phyloP scores from a whole-genome alignment of 2,888 invertebrate species.

The Alsophila aescularia region DNA sequence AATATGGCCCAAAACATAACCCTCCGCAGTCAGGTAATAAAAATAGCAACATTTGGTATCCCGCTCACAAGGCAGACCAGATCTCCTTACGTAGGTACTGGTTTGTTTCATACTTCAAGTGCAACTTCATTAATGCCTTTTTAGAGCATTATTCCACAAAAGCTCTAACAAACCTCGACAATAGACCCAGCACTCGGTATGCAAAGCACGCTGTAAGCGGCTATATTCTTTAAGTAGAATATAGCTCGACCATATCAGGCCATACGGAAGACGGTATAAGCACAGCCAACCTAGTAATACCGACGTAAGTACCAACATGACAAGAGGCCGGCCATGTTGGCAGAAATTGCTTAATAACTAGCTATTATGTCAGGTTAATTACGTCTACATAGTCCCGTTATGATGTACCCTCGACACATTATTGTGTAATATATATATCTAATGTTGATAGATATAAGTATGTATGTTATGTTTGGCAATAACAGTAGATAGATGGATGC shows the following conservation, averaged over 20 bases:
- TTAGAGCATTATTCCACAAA: slow-evolving; percentile 16
- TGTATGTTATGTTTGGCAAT: not conserved
- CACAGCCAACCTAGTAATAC: slow-evolving; percentile 5
- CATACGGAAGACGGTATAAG: slow-evolving; percentile 23
- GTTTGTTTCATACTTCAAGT: too few relatives aligned
- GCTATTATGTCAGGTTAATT: slow-evolving; percentile 75
- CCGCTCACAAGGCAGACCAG: too few relatives aligned
- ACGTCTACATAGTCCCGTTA: slow-evolving; percentile 46
- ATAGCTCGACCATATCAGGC: slow-evolving; percentile 27
- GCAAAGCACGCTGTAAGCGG: slow-evolving; percentile 37
- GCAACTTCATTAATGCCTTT: not conserved
- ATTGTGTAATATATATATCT: not conserved
- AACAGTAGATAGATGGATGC: slow-evolving; percentile 5
- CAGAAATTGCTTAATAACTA: slow-evolving; percentile 76
- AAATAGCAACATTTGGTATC: too few relatives aligned
- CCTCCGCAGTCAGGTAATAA: too few relatives aligned
- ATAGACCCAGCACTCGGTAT: slow-evolving; percentile 24
- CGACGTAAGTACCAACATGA: slow-evolving; percentile 36
- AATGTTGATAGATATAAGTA: not conserved
- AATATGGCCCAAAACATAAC: too few relatives aligned
- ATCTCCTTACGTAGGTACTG: too few relatives aligned
- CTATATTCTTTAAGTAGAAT: too few relatives aligned
- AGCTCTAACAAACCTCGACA: slow-evolving; percentile 14
- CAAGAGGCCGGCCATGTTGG: slow-evolving; percentile 63
- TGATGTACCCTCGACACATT: slow-evolving; percentile 22